phyloP scores from a whole-genome alignment of 2,797 vertebrate species.

The Parotocinclus haroldoi region DNA sequence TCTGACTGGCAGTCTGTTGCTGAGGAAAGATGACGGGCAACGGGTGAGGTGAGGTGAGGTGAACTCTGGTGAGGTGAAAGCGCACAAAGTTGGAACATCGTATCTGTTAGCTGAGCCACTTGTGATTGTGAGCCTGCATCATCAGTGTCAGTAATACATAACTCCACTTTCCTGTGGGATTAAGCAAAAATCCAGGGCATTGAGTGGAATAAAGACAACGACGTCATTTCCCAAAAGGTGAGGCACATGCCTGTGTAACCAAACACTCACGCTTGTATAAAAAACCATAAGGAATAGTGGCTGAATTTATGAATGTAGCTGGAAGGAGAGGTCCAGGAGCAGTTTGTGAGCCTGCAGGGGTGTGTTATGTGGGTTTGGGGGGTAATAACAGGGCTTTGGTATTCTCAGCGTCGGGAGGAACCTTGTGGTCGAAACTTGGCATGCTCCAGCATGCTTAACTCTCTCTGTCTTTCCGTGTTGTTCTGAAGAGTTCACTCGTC shows the following conservation, averaged over 20 bases:
- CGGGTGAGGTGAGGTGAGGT: background rate
- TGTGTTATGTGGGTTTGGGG: conserved; percentile 50
- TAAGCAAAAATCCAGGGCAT: conserved; percentile 4
- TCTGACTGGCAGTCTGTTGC: background rate
- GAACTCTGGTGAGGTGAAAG: conserved; percentile 18
- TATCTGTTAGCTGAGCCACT: background rate
- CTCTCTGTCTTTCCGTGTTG: conserved; percentile 34
- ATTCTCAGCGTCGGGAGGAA: conserved; percentile 69
- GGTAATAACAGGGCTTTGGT: conserved; percentile 77
- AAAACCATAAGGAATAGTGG: background rate
- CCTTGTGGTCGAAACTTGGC: conserved; percentile 72
- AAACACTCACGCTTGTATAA: background rate
- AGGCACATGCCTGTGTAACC: background rate
- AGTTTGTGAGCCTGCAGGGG: conserved; percentile 23
- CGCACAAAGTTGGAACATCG: background rate
- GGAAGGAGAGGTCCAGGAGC: conserved; percentile 3
- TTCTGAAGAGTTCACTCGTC: conserved; percentile 44
- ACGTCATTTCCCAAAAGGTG: conserved; percentile 1
- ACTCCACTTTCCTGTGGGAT: conserved; percentile 25
- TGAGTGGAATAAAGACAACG: background rate
- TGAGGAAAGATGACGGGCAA: background rate
- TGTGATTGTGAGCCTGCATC: background rate
- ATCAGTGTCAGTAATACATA: background rate
- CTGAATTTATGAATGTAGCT: conserved; percentile 9
- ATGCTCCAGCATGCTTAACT: conserved; percentile 68